phyloP scores from a whole-genome alignment of 2,113 vertebrate genomes.

The Narcine bancroftii region DNA sequence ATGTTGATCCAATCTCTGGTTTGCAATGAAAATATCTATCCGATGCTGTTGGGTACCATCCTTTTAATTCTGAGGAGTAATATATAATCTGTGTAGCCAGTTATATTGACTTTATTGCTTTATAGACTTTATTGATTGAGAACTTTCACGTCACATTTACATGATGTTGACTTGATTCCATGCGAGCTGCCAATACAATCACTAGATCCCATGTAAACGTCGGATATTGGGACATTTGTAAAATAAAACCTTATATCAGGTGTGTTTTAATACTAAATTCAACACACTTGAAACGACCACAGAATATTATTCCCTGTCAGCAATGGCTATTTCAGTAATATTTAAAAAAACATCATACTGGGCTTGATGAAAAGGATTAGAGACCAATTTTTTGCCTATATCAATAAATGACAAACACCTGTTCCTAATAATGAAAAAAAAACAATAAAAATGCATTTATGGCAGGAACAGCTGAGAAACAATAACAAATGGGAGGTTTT shows the following conservation, averaged over 20 bases:
- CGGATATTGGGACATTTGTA: not conserved
- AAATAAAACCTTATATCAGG: not conserved
- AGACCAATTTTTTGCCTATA: not conserved
- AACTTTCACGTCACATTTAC: slow-evolving; percentile 29
- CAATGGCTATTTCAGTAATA: not conserved
- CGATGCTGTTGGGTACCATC: too few species aligned
- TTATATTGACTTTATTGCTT: too few species aligned
- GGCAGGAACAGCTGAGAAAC: too few species aligned
- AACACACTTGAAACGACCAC: not conserved
- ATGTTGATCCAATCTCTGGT: too few species aligned
- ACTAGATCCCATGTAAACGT: not conserved
- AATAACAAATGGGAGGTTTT: not conserved
- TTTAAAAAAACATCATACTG: not conserved
- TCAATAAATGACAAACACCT: not conserved
- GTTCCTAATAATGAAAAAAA: slow-evolving; percentile 3
- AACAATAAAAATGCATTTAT: too few species aligned
- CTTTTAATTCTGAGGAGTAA: too few species aligned
- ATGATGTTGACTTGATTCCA: slow-evolving; percentile 25
- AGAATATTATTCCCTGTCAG: not conserved
- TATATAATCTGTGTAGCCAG: too few species aligned
- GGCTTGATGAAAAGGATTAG: not conserved
- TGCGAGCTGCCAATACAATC: slow-evolving; percentile 23
- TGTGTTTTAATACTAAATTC: not conserved
- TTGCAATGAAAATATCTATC: too few species aligned
- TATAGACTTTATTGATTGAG: slow-evolving; percentile 29